phyloP scores from a whole-genome alignment of 2,113 vertebrate genomes.

The Pungitius pungitius region DNA sequence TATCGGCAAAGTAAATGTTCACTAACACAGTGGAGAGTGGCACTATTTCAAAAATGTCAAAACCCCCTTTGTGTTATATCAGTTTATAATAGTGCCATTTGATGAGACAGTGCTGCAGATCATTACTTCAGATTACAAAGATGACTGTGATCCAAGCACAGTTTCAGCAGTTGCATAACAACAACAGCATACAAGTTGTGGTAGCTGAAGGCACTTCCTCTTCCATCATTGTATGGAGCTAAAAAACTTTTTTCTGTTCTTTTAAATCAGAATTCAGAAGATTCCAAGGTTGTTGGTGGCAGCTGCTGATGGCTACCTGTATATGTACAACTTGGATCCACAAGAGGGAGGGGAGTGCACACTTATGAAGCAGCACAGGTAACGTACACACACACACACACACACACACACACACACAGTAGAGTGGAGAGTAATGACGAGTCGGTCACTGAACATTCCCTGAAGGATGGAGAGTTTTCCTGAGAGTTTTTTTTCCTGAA shows the following conservation, averaged over 20 bases:
- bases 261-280: constrained; percentile 90
- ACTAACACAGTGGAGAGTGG: neutral
- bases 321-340: constrained; percentile 98
- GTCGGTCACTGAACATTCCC: neutral
- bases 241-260: neutral
- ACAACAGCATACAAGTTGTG: neutral
- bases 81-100: neutral
- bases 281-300: constrained; percentile 94
- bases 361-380: constrained; percentile 98
- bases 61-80: neutral
- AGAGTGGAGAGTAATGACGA: neutral
- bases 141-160: neutral
- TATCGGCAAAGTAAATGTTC: neutral
- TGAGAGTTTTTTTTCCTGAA: neutral
- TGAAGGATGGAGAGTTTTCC: neutral
- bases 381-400: constrained; percentile 49
- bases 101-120: neutral
- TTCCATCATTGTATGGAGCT: neutral
- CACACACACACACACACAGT: no score
- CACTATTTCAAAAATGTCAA: neutral
- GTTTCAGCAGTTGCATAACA: neutral
- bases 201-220: neutral
- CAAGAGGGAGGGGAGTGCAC: constrained; percentile 98
- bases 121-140: neutral
- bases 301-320: constrained; percentile 94